These are phyloP conservation scores for Salminus brasiliensis DNA, from an alignment of 2,113 vertebrate species.

Conservation along the genomic window DNA sequence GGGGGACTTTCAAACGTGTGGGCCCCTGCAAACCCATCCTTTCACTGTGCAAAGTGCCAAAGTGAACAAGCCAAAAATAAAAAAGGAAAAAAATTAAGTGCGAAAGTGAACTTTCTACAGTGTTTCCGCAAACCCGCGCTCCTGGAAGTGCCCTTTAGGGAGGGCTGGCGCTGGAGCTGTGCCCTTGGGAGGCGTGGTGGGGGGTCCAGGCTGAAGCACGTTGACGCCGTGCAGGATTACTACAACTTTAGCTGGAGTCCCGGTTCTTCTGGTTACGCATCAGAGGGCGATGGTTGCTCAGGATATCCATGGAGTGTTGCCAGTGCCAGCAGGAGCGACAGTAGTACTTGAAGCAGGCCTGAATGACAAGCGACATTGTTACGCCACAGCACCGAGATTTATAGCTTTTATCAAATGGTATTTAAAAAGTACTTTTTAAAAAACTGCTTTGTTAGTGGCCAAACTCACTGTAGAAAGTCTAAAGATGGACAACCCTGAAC, in stretches of 20 bases:
- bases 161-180: conserved; percentile 74
- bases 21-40: conserved; percentile 72
- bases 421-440: too few relatives aligned
- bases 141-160: conserved; percentile 78
- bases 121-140: conserved; percentile 73
- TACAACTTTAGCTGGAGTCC: conserved; percentile 90
- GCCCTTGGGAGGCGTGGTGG: conserved; percentile 60
- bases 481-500: too few relatives aligned
- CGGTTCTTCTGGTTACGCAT: conserved; percentile 99
- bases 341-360: conserved; percentile 99
- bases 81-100: conserved; percentile 97
- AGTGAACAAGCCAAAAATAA: conserved; percentile 89
- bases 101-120: conserved; percentile 92
- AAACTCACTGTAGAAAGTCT: too few relatives aligned
- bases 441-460: too few relatives aligned
- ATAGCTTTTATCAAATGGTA: too few relatives aligned
- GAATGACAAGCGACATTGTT: rapidly evolving
- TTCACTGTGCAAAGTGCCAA: conserved; percentile 91
- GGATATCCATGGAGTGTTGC: conserved; percentile 94
- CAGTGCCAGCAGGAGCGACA: conserved; percentile 98
- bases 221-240: conserved; percentile 49
- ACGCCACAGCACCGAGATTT: too few relatives aligned
- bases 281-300: conserved; percentile 95
- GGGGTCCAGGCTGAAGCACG: conserved; percentile 51
- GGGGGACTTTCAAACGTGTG: conserved; percentile 79